Evolutionary conservation across 37 sponge, comb jelly and placozoan genomes (phyloP).

Genomic region (Ianthella basta): DNA sequence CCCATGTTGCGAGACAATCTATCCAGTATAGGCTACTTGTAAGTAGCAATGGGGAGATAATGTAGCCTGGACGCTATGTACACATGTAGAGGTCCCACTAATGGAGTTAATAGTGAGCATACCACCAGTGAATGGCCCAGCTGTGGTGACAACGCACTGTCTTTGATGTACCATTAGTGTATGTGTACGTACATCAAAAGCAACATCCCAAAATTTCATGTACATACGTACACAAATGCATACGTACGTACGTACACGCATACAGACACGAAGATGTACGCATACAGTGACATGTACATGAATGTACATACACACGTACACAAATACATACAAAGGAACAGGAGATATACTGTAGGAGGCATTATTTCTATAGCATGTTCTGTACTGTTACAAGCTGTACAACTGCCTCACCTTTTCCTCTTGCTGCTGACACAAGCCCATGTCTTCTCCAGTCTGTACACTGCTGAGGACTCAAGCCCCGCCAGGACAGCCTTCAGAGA

Average conservation of each 20-base stretch:
- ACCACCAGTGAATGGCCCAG: too few species aligned
- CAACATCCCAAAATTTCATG: too few species aligned
- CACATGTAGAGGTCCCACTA: too few species aligned
- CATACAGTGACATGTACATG: not conserved
- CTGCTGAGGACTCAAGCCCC: conserved; percentile 63
- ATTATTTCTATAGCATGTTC: not conserved
- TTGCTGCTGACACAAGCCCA: conserved; percentile 53
- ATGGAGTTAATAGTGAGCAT: too few species aligned
- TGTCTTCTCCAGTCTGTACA: conserved; percentile 51
- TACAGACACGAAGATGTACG: not conserved
- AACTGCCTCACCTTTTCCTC: conserved; percentile 46
- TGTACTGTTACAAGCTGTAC: not conserved
- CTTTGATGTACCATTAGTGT: too few species aligned
- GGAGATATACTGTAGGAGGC: not conserved
- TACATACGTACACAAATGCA: not conserved
- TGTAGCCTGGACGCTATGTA: too few species aligned
- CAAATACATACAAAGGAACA: not conserved
- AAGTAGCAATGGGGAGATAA: too few species aligned
- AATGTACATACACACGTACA: not conserved
- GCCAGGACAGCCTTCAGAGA: conserved; percentile 69
- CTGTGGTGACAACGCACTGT: too few species aligned
- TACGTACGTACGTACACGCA: not conserved
- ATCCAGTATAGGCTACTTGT: too few species aligned
- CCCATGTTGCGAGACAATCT: too few species aligned
- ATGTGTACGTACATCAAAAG: too few species aligned